A percentile compares a stretch with the other conserved stretches of the same genome.
phyloP scores from a whole-genome alignment of 2,113 vertebrate genomes.

The Hydrochoerus hydrochaeris region DNA sequence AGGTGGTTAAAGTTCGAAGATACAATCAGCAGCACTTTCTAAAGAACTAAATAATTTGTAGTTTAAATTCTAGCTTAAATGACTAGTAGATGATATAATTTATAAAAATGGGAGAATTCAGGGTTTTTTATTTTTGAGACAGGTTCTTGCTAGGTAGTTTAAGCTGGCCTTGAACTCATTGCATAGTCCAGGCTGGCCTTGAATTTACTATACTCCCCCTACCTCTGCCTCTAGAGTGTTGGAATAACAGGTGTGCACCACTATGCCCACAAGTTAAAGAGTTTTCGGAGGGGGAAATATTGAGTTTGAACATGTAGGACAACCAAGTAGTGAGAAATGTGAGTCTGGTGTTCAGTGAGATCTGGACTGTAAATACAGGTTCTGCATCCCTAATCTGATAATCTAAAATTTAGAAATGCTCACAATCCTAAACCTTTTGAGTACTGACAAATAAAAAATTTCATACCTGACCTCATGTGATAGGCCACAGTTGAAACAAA shows the following conservation, averaged over 20 bases:
- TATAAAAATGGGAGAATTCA: constrained; percentile 8
- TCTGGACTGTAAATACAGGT: background rate
- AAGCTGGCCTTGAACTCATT: background rate
- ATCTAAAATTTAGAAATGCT: background rate
- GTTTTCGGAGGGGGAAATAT: background rate
- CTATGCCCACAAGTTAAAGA: background rate
- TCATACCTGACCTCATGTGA: background rate
- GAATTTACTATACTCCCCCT: background rate
- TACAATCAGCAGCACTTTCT: background rate
- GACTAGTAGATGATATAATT: background rate
- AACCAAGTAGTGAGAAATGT: constrained; percentile 24
- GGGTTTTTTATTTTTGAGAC: background rate
- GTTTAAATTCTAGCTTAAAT: background rate
- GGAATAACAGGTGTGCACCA: background rate
- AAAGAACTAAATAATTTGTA: background rate
- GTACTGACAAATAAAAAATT: background rate
- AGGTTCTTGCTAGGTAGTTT: background rate
- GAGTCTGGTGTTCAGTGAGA: constrained; percentile 11
- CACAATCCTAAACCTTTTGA: background rate
- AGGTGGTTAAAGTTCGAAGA: background rate
- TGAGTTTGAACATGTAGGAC: constrained; percentile 23
- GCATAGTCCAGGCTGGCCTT: background rate
- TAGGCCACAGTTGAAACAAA: background rate
- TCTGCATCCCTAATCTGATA: background rate
- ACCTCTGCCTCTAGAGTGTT: background rate